Percentiles rank a stretch among this genome's conserved stretches.
These are phyloP conservation scores for Rhinoraja longicauda DNA, from an alignment of 2,797 vertebrate species.

Conservation along the genomic window DNA sequence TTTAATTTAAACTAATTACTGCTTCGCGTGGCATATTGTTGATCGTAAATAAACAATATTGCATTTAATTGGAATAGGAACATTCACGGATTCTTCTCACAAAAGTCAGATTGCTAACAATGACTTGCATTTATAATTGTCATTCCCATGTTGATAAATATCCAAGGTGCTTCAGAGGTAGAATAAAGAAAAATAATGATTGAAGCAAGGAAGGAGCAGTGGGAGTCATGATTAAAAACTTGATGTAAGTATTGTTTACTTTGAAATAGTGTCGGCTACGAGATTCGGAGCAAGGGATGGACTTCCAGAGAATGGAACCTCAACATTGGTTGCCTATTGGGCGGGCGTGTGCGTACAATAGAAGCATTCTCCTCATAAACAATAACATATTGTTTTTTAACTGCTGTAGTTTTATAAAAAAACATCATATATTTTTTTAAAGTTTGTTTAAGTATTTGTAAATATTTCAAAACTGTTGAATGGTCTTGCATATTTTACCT, in stretches of 20 bases:
- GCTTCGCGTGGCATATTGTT: background rate
- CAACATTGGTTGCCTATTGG: background rate
- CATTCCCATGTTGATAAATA: background rate
- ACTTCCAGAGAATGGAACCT: background rate
- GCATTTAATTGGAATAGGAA: background rate
- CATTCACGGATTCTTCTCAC: background rate
- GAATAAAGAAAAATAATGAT: background rate
- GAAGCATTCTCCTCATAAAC: no score
- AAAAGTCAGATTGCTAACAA: background rate
- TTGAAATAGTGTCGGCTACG: background rate
- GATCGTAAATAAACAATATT: background rate
- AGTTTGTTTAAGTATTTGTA: no score
- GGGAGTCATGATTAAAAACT: background rate
- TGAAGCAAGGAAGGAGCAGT: background rate
- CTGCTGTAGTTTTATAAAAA: no score
- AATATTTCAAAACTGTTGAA: no score
- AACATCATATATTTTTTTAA: no score
- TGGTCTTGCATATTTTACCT: no score
- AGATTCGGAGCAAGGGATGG: background rate
- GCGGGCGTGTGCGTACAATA: background rate
- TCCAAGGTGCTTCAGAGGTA: background rate
- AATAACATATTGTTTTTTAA: no score
- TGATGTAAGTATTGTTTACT: background rate
- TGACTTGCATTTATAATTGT: background rate
- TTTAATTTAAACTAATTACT: background rate